Evolutionary conservation across 2,797 vertebrate genomes (phyloP).

Genomic region (Pseudochirops cupreus): DNA sequence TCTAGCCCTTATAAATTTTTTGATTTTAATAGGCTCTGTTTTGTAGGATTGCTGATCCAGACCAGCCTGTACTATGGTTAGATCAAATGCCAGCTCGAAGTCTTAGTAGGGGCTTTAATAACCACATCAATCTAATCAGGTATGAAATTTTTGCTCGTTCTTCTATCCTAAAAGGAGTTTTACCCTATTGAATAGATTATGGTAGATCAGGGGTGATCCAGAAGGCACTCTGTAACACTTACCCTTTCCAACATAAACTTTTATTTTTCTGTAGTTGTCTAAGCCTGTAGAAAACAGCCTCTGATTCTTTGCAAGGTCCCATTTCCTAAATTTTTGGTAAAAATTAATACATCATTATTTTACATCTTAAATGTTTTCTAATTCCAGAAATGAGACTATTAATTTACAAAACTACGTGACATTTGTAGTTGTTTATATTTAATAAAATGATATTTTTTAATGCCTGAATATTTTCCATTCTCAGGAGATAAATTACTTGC

Average conservation of each 20-base stretch:
- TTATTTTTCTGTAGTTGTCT: neutral
- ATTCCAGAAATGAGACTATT: conserved; percentile 38
- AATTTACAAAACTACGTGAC: neutral
- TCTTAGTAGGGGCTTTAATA: conserved; percentile 97
- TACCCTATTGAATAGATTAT: neutral
- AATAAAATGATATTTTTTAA: conserved; percentile 6
- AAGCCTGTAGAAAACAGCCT: neutral
- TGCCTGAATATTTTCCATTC: conserved; percentile 31
- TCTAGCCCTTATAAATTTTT: neutral
- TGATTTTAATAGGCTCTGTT: conserved; percentile 53
- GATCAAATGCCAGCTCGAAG: conserved; percentile 98
- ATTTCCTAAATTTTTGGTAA: conserved; percentile 32
- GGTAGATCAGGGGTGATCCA: neutral
- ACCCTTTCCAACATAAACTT: neutral
- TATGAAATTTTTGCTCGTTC: conserved; percentile 74
- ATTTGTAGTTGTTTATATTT: conserved; percentile 40
- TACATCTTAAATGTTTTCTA: conserved; percentile 18
- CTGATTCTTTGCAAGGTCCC: neutral
- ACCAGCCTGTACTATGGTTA: conserved; percentile 98
- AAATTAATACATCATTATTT: neutral
- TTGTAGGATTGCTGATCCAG: conserved; percentile 95
- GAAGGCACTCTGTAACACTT: fast-evolving
- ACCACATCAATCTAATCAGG: conserved; percentile 99
- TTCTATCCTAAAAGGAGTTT: neutral
- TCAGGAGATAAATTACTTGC: conserved; percentile 48